A percentile compares a stretch with the other conserved stretches of the same genome.
phyloP scores from a whole-genome alignment of 2,797 vertebrate genomes.

The Mormyrops attenuatus region DNA sequence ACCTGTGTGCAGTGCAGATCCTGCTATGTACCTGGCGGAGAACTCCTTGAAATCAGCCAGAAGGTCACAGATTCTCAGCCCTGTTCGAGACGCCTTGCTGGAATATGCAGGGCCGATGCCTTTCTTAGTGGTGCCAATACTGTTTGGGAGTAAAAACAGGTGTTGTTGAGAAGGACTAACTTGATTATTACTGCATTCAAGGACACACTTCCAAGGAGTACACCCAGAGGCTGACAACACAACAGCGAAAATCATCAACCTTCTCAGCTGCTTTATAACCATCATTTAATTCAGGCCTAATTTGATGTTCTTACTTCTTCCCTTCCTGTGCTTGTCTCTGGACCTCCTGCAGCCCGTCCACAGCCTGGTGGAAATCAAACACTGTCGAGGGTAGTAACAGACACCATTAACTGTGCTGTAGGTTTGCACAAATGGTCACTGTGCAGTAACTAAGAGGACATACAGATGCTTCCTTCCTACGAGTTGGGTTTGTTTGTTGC shows the following conservation, averaged over 20 bases:
- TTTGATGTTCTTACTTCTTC: slow-evolving; percentile 74
- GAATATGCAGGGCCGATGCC: slow-evolving; percentile 96
- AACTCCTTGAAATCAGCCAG: slow-evolving; percentile 92
- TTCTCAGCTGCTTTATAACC: neutral
- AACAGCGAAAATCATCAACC: neutral
- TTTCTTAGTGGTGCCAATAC: slow-evolving; percentile 97
- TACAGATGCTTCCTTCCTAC: neutral
- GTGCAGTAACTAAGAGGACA: neutral
- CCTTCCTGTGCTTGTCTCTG: slow-evolving; percentile 93
- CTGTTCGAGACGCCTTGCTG: slow-evolving; percentile 90
- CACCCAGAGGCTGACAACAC: neutral
- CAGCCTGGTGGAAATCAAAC: slow-evolving; percentile 96
- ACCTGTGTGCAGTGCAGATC: neutral
- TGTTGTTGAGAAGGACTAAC: neutral
- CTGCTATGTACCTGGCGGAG: slow-evolving; percentile 69
- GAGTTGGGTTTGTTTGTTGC: neutral
- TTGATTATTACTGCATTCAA: neutral
- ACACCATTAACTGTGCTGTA: neutral
- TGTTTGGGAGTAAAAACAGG: slow-evolving; percentile 40
- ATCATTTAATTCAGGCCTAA: neutral
- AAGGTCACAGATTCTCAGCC: slow-evolving; percentile 91
- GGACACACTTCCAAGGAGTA: neutral
- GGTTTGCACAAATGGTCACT: neutral
- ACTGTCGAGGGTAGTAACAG: slow-evolving; percentile 60
- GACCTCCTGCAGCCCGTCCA: slow-evolving; percentile 90